Base-by-base conservation (phyloP, 1,140 invertebrate species). In the Euschistus heros region DNA sequence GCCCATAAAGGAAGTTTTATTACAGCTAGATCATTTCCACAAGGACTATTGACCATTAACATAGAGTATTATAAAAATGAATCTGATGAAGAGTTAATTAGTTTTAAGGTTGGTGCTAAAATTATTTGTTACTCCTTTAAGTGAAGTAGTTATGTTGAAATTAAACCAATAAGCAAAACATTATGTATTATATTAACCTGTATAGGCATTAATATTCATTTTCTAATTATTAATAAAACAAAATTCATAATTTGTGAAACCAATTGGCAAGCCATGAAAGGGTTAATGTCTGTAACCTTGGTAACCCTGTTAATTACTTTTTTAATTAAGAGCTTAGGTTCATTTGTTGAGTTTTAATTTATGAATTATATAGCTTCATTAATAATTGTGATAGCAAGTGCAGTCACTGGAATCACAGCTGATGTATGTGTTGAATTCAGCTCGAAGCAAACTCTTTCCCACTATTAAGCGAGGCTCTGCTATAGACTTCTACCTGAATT, bases 401-500 rank as follows among this genome's bases (percentile, higher is more conserved):
- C 76, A 79, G 70, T 75, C 76, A 69, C 80, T 91, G 82, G 87
- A 90, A 84, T 81, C 80, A 74, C 83, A 84, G 73, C 76, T 89
- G 76, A 80, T 80, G 73, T 79, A 83, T 75, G 82, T 82, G 74
- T 80, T 89, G 78, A 81, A 83, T 76, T 86, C 85, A 73, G 79
- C 81, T 74, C 82, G 86, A 74, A 84, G 86, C 75, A 91, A 91
- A 80, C 81, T 86, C 75, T 86, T 91, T 74, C 88, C 88, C 74
- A 81, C 87, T 66, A 81, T 91, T 75, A 89, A 87, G 81, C 80
- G 88, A 78, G 88, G 87, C 73, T 85, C 86, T 77, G 81, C 83
- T 77, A 84, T 86, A 78, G 88, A 91, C 80, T 85, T 89, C 73
- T 92, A 91, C 79, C 82, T 89, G 76, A 88, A 86, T 76, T 87